Evolutionary conservation across 2,888 invertebrate species (phyloP).

Genomic region (Limenitis camilla): DNA sequence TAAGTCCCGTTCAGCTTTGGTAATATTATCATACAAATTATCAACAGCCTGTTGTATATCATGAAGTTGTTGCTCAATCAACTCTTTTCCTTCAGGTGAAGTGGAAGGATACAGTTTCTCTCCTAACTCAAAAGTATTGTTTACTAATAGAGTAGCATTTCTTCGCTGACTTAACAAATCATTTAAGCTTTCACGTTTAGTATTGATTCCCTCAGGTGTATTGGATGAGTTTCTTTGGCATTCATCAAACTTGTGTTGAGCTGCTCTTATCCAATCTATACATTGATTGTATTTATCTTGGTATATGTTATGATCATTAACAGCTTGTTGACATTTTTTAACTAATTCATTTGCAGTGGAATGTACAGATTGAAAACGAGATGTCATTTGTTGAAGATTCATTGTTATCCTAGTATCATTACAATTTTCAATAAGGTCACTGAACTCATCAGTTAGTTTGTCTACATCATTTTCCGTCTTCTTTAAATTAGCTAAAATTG

Average conservation of each 20-base stretch:
- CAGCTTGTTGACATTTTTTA: constrained; percentile 93
- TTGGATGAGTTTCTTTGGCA: constrained; percentile 78
- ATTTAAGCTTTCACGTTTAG: constrained; percentile 80
- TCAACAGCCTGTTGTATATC: constrained; percentile 90
- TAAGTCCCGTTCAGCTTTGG: constrained; percentile 84
- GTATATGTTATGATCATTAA: constrained; percentile 85
- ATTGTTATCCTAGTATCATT: constrained; percentile 91
- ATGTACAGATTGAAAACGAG: constrained; percentile 91
- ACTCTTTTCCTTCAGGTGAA: constrained; percentile 89
- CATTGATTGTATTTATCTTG: constrained; percentile 90
- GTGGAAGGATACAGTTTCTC: constrained; percentile 91
- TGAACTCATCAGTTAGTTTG: constrained; percentile 88
- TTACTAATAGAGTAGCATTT: constrained; percentile 82
- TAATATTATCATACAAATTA: constrained; percentile 84
- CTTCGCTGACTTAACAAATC: constrained; percentile 84
- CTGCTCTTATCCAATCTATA: constrained; percentile 84
- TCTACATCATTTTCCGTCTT: constrained; percentile 92
- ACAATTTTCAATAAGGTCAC: constrained; percentile 87
- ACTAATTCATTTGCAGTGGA: constrained; percentile 91
- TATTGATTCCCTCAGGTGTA: constrained; percentile 80
- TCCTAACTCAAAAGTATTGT: constrained; percentile 89
- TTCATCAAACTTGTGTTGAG: constrained; percentile 81
- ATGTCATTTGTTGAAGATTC: constrained; percentile 91
- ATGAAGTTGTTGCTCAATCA: constrained; percentile 86
- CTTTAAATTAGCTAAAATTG: constrained; percentile 83